phyloP scores from a whole-genome alignment of 2,113 vertebrate genomes.

The Mustela lutreola region DNA sequence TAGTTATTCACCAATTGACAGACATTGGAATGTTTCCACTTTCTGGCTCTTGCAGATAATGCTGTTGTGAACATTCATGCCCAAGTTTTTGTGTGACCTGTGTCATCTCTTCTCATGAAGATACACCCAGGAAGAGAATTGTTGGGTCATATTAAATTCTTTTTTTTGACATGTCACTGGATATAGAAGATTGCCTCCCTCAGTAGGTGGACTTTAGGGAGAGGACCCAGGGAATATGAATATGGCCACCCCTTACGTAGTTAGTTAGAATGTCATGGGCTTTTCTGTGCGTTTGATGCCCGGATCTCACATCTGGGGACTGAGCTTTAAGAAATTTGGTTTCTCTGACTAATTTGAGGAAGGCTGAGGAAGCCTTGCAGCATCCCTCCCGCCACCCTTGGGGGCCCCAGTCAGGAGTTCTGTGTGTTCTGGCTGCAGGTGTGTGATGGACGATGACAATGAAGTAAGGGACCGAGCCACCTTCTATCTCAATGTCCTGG shows the following conservation, averaged over 20 bases:
- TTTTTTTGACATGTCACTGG: not conserved
- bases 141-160: not conserved
- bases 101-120: not conserved
- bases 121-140: not conserved
- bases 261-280: not conserved
- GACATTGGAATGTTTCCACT: not conserved
- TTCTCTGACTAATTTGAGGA: not conserved
- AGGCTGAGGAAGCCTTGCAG: not conserved
- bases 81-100: not conserved
- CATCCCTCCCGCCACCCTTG: no score
- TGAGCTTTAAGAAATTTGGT: not conserved
- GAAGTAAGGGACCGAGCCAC: slow-evolving; percentile 92
- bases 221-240: not conserved
- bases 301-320: not conserved
- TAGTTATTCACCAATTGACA: not conserved
- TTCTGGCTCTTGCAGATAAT: not conserved
- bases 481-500: slow-evolving; percentile 90
- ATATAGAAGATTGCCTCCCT: not conserved
- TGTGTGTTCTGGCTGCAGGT: slow-evolving; percentile 82
- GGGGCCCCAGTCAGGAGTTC: not conserved
- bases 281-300: not conserved
- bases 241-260: not conserved
- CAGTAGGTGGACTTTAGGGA: not conserved
- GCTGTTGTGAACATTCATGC: not conserved
- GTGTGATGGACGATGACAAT: slow-evolving; percentile 92